These are phyloP conservation scores for Helicoverpa armigera DNA, from an alignment of 1,140 invertebrate species.

Conservation along the genomic window DNA sequence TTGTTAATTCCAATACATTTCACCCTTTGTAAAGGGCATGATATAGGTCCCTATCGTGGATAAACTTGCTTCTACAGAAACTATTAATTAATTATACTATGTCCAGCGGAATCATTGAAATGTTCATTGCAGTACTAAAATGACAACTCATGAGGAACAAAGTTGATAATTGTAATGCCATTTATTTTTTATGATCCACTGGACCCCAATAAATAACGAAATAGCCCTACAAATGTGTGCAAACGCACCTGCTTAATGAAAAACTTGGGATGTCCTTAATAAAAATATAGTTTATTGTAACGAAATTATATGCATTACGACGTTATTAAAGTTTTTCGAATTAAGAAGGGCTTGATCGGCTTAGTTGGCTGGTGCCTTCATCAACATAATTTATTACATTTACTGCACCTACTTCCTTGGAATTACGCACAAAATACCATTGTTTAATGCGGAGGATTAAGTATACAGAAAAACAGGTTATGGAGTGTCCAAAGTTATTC, in stretches of 20 bases:
- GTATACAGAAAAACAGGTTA: background rate
- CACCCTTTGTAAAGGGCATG: conserved; percentile 11
- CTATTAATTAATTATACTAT: conserved; percentile 56
- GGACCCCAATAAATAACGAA: conserved; percentile 71
- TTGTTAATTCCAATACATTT: conserved; percentile 5
- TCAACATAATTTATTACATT: background rate
- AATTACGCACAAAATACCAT: too few relatives aligned
- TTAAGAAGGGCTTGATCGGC: conserved; percentile 19
- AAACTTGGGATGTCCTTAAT: conserved; percentile 72
- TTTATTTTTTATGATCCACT: conserved; percentile 70
- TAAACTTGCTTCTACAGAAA: conserved; percentile 46
- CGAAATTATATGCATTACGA: conserved; percentile 56
- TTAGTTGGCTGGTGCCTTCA: background rate
- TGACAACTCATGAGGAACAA: conserved; percentile 66
- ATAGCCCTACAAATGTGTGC: conserved; percentile 62
- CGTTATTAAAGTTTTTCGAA: conserved; percentile 44
- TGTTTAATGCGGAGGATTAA: too few relatives aligned
- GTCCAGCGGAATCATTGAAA: conserved; percentile 63
- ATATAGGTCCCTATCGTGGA: conserved; percentile 4
- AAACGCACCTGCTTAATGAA: conserved; percentile 75
- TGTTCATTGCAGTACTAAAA: conserved; percentile 61
- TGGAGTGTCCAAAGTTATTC: conserved; percentile 5
- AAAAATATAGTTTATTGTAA: conserved; percentile 64
- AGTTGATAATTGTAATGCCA: conserved; percentile 75
- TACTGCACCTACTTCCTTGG: background rate